These are phyloP conservation scores for Riparia riparia DNA, from an alignment of 2,113 vertebrate genomes.

Conservation along the genomic window DNA sequence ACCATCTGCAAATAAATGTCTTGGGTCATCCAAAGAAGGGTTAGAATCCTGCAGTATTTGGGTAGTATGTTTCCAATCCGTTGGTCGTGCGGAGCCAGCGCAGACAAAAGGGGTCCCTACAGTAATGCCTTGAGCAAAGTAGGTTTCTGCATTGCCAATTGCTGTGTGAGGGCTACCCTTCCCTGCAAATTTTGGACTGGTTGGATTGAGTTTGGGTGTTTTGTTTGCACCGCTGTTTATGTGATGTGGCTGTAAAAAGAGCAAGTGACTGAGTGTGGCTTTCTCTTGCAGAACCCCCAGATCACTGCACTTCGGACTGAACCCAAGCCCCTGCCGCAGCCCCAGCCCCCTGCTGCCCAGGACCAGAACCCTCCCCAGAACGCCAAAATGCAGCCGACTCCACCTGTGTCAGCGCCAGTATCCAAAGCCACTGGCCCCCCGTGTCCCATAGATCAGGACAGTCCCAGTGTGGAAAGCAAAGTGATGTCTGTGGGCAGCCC, in stretches of 20 bases:
- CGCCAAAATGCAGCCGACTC: slow-evolving; percentile 89
- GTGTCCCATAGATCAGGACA: slow-evolving; percentile 84
- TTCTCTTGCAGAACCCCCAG: slow-evolving; percentile 86
- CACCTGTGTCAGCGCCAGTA: slow-evolving; percentile 79
- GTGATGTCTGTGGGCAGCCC: slow-evolving; percentile 85
- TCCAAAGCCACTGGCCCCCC: slow-evolving; percentile 74
- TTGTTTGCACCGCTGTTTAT: not conserved
- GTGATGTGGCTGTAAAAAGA: not conserved
- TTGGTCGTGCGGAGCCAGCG: not conserved
- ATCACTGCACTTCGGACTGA: slow-evolving; percentile 87
- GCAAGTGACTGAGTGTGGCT: not conserved
- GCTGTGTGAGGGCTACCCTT: not conserved
- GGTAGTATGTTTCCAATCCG: not conserved
- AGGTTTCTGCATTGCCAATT: not conserved
- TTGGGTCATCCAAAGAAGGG: not conserved
- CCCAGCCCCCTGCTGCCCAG: slow-evolving; percentile 82
- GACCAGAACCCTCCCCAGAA: slow-evolving; percentile 92
- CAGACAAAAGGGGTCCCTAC: not conserved
- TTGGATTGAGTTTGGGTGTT: not conserved
- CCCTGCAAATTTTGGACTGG: not conserved
- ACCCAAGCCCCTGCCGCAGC: slow-evolving; percentile 81
- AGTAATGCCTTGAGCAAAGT: not conserved
- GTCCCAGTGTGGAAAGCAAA: slow-evolving; percentile 89
- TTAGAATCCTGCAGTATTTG: not conserved
- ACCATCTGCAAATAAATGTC: not conserved